Evolutionary conservation across 2,888 invertebrate genomes (phyloP), one percentile per base, ranked within the genome.

Genomic region (Andrena camellia): DNA sequence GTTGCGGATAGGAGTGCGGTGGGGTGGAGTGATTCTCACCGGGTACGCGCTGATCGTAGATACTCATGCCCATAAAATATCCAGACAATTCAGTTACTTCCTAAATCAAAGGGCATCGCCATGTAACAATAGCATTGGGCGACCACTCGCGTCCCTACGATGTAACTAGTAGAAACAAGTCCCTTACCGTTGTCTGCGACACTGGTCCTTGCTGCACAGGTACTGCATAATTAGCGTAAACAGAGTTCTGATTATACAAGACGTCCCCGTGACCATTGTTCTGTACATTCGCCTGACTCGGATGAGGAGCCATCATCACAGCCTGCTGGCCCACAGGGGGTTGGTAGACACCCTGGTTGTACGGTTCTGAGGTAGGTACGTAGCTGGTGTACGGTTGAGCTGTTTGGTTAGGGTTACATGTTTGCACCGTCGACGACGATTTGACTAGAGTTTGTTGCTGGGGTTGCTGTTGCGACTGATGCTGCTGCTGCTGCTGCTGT

Each of bases 11-110:
- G 17, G 93, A 86, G 75, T 93, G 92, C 10, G 91, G 89, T 50
- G 91, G 91, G 17, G 91, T 90, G 0, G 91, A 74, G 69, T 93
- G 93, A 81, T 83, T 89, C 52, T 91, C 92, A 23, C 90, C 92
- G 17, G 80, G 77, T 17, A 82, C 82, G 10, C 93, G 90, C 69
- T 93, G 93, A 67, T 93, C 93, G 77, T 93, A 93, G 33, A 93
- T 89, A 81, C 92, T 93, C 92, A 93, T 92, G 0, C 93, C 93
- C 91, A 93, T 91, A 70, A 94, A 94, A 73, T 93, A 93, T 29
- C 92, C 92, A 8, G 94, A 91, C 42, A 94, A 85, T 64, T 94
- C 94, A 2, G 92, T 87, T 52, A 92, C 89, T 26, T 94, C 94
- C 90, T 93, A 62, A 59, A 76, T 10, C 7, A 52, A 7, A 76